A percentile compares a stretch with the other conserved stretches of the same genome.
Evolutionary conservation across 2,113 vertebrate genomes (phyloP).

Genomic region (Nestor notabilis): DNA sequence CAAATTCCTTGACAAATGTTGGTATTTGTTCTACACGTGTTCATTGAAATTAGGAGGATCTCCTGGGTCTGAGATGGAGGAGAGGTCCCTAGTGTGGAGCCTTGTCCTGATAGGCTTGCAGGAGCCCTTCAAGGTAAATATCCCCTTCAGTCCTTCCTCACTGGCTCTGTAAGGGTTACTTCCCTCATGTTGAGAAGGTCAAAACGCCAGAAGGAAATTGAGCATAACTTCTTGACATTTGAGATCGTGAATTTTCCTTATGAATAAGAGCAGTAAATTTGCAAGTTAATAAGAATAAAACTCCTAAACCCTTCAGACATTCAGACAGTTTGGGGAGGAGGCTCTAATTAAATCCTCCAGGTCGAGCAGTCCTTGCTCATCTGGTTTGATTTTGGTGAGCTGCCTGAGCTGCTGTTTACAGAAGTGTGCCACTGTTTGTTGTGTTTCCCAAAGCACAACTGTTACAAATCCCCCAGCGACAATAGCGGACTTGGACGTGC

Average conservation of each 20-base stretch:
- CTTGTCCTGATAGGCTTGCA: background rate
- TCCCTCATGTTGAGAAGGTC: constrained; percentile 37
- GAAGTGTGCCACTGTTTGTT: background rate
- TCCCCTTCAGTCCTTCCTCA: background rate
- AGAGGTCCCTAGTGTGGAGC: background rate
- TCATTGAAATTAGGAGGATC: background rate
- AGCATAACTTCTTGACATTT: constrained; percentile 56
- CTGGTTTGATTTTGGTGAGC: constrained; percentile 8
- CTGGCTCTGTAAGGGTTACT: constrained; percentile 24
- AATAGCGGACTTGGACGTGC: background rate
- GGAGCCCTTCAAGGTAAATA: background rate
- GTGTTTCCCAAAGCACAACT: constrained; percentile 22
- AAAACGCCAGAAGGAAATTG: constrained; percentile 52
- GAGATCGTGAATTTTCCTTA: constrained; percentile 33
- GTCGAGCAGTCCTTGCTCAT: background rate
- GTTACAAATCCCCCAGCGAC: background rate
- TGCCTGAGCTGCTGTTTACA: background rate
- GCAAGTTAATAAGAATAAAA: constrained; percentile 37
- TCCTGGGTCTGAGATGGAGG: background rate
- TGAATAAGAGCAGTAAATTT: constrained; percentile 12
- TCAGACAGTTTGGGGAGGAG: background rate
- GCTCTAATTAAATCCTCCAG: background rate
- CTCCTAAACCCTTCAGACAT: background rate
- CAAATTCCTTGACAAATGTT: background rate
- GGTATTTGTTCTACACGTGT: background rate